Conservation (phyloP, 2,797 vertebrate genomes). For the Myripristis murdjan region DNA sequence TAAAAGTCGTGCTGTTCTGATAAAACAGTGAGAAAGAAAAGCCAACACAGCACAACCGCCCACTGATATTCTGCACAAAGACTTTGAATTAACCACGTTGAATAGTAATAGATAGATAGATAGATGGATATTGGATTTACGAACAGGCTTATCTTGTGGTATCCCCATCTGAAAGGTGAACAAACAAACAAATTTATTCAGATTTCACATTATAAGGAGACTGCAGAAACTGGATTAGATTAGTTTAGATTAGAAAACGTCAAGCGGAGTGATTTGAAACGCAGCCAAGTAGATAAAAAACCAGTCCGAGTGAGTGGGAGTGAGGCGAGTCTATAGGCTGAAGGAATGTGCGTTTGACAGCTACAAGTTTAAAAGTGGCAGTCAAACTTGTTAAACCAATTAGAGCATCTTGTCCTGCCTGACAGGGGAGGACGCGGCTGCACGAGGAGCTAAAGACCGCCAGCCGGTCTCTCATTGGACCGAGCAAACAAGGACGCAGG, state of each 20-base stretch:
- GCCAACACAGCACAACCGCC: conserved; percentile 10
- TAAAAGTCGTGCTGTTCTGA: conserved; percentile 7
- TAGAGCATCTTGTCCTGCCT: conserved; percentile 44
- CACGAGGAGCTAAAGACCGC: conserved; percentile 57
- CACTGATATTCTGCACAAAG: neutral
- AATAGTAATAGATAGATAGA: conserved; percentile 7
- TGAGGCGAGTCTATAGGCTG: conserved; percentile 2
- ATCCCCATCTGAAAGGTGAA: too few relatives aligned
- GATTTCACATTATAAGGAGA: too few relatives aligned
- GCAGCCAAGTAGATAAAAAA: too few relatives aligned
- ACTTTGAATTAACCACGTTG: conserved; percentile 17
- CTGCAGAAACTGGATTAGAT: too few relatives aligned
- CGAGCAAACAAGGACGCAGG: conserved; percentile 35
- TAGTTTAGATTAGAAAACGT: neutral
- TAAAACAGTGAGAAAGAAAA: conserved; percentile 7
- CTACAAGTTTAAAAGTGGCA: conserved; percentile 54
- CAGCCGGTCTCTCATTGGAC: conserved; percentile 20
- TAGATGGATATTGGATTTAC: neutral
- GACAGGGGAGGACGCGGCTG: conserved; percentile 36
- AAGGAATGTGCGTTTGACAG: conserved; percentile 41
- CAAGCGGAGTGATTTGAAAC: neutral
- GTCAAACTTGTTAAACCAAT: conserved; percentile 66
- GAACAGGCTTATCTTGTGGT: neutral
- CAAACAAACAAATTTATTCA: too few relatives aligned
- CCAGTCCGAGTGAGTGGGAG: conserved; percentile 4